These are phyloP conservation scores for Crotalus helleri DNA, from an alignment of 2,113 vertebrate genomes.

Conservation along the genomic window DNA sequence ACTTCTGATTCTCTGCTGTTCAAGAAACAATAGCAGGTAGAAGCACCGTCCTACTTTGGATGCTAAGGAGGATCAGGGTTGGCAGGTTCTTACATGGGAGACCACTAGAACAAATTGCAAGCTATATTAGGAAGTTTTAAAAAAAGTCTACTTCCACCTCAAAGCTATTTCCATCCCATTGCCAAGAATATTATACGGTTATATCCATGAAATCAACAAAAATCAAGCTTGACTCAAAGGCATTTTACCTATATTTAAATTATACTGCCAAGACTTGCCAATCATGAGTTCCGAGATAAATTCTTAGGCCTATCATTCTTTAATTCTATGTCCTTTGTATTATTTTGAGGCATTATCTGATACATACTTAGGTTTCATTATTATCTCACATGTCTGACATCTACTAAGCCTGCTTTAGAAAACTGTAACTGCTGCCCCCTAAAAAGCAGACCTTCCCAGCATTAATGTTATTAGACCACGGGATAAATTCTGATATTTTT, in stretches of 20 bases:
- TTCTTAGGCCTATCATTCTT: not conserved
- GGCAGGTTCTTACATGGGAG: not conserved
- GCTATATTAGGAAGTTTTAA: not conserved
- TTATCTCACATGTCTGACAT: not conserved
- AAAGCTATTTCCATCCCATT: not conserved
- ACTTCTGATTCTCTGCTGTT: not conserved
- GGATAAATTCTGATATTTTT: not conserved
- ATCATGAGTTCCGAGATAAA: not conserved
- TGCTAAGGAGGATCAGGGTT: not conserved
- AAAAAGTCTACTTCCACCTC: not conserved
- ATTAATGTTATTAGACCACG: not conserved
- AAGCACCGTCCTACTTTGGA: not conserved
- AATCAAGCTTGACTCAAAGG: not conserved
- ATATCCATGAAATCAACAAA: not conserved
- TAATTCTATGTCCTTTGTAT: not conserved
- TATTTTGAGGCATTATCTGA: not conserved
- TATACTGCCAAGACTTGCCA: not conserved
- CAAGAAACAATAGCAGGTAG: not conserved
- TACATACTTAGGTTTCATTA: not conserved
- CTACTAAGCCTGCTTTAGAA: not conserved
- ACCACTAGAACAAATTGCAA: not conserved
- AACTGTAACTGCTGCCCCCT: not conserved
- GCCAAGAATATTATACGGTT: not conserved
- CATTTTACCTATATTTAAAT: not conserved
- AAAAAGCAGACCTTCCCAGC: not conserved